These are phyloP conservation scores for Cosmopolites sordidus DNA, from an alignment of 2,888 invertebrate species.

Conservation along the genomic window DNA sequence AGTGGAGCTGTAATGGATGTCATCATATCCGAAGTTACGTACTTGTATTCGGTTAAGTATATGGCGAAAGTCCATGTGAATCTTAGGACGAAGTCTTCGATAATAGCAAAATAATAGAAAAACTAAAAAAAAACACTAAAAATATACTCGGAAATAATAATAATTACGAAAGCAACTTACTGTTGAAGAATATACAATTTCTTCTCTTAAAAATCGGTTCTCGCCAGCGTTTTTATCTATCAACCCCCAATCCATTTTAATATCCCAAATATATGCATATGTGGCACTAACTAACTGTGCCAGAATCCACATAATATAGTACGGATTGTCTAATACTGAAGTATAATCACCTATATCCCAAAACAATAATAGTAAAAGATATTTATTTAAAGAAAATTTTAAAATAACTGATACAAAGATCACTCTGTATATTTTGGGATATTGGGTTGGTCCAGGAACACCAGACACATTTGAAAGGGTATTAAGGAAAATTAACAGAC, in stretches of 20 bases:
- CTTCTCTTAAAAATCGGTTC: slow-evolving; percentile 70
- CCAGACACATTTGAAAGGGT: no score
- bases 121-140: slow-evolving; percentile 45
- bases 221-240: slow-evolving; percentile 73
- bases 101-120: slow-evolving; percentile 80
- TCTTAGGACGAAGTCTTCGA: slow-evolving; percentile 73
- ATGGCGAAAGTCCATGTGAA: slow-evolving; percentile 75
- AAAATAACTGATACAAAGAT: no score
- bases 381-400: neutral
- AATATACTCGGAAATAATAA: no score
- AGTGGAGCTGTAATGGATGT: slow-evolving; percentile 61
- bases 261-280: slow-evolving; percentile 82
- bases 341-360: slow-evolving; percentile 50
- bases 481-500: no score
- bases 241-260: slow-evolving; percentile 86
- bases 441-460: no score
- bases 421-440: no score
- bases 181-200: slow-evolving; percentile 73
- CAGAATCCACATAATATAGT: slow-evolving; percentile 66
- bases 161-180: slow-evolving; percentile 47
- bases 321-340: slow-evolving; percentile 57
- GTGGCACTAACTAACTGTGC: slow-evolving; percentile 66
- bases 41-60: slow-evolving; percentile 61
- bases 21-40: slow-evolving; percentile 63
- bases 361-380: neutral